Percentiles rank a stretch among this genome's conserved stretches.
These are phyloP conservation scores for Odocoileus virginianus DNA, from an alignment of 2,113 vertebrate genomes.

Conservation along the genomic window DNA sequence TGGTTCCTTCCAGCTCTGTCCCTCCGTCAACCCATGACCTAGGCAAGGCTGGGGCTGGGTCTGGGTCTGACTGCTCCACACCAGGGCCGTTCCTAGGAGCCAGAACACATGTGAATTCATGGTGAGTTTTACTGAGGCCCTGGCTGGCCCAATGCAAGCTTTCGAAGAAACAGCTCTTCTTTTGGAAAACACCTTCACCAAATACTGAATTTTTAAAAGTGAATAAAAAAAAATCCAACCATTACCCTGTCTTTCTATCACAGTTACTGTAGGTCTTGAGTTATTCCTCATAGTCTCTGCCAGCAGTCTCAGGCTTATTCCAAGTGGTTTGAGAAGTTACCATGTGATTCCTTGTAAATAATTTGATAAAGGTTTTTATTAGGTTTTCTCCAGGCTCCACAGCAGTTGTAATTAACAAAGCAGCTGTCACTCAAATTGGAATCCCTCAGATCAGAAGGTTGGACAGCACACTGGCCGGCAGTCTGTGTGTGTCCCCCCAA, in stretches of 20 bases:
- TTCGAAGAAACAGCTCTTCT: not conserved
- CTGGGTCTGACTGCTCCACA: not conserved
- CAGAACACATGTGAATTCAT: not conserved
- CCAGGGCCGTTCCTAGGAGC: not conserved
- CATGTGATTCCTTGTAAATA: not conserved
- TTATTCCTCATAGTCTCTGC: not conserved
- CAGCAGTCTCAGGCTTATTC: not conserved
- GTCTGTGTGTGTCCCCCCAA: not conserved
- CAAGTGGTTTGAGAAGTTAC: not conserved
- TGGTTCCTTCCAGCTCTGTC: not conserved
- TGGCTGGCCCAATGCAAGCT: not conserved
- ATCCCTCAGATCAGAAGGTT: constrained; percentile 26
- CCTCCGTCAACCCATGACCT: not conserved
- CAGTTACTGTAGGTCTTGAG: not conserved
- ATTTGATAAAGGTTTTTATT: constrained; percentile 36
- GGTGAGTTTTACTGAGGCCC: not conserved
- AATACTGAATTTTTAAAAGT: not conserved
- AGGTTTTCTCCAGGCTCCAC: not conserved
- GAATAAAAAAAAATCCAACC: not conserved
- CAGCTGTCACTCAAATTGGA: constrained; percentile 11
- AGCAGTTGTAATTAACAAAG: constrained; percentile 35
- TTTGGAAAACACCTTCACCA: not conserved
- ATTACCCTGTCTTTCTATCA: not conserved
- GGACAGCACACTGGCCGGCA: not conserved
- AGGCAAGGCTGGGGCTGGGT: not conserved